These are phyloP conservation scores for Philaethria dido DNA, from an alignment of 2,888 invertebrate species.

Conservation along the genomic window DNA sequence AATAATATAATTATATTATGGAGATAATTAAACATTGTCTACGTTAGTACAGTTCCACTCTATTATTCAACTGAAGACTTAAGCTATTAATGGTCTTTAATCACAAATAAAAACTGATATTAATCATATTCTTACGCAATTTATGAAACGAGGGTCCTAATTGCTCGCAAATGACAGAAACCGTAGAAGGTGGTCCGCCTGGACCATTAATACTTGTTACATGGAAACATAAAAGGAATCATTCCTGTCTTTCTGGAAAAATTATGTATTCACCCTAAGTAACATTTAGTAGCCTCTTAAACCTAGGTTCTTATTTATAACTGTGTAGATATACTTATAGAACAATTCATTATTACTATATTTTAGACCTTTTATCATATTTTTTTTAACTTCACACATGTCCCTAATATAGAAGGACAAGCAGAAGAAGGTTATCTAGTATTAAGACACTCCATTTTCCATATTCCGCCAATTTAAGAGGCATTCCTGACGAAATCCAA, in stretches of 20 bases:
- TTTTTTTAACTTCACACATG: too few species aligned
- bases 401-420: too few species aligned
- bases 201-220: conserved; percentile 73
- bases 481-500: too few species aligned
- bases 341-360: not conserved
- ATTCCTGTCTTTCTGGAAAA: conserved; percentile 64
- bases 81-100: conserved; percentile 49
- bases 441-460: too few species aligned
- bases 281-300: conserved; percentile 50
- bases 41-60: not conserved
- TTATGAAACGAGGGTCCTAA: conserved; percentile 65
- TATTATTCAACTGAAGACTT: not conserved
- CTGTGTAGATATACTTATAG: conserved; percentile 28
- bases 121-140: conserved; percentile 63
- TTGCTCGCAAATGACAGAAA: conserved; percentile 71
- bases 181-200: conserved; percentile 55
- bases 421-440: too few species aligned
- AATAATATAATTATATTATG: not conserved
- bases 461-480: too few species aligned
- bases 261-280: conserved; percentile 66
- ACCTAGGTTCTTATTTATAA: conserved; percentile 35
- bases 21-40: not conserved
- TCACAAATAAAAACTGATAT: conserved; percentile 56
- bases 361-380: too few species aligned
- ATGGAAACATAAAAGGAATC: conserved; percentile 69